Evolutionary conservation across 2,113 vertebrate genomes (phyloP).

Genomic region (Arenaria interpres): DNA sequence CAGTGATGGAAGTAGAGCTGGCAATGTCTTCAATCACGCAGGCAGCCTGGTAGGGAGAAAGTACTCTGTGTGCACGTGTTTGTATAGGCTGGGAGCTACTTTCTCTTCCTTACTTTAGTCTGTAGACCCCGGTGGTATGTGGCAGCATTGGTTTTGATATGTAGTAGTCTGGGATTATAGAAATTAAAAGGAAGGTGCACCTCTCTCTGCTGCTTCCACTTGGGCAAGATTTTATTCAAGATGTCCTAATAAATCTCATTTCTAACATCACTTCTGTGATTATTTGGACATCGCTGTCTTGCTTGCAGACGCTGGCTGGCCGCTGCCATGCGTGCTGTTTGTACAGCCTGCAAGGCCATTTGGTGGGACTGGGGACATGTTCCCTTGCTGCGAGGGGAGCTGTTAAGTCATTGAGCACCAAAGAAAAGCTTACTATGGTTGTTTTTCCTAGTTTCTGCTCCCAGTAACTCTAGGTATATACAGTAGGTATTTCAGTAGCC

Average conservation of each 20-base stretch:
- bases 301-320: fast-evolving
- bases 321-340: neutral
- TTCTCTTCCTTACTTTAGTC: neutral
- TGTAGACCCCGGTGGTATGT: neutral
- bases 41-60: neutral
- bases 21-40: neutral
- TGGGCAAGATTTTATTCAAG: neutral
- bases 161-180: neutral
- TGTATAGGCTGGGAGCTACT: neutral
- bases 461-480: neutral
- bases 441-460: neutral
- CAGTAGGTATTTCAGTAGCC: neutral
- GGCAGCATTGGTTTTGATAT: neutral
- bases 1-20: neutral
- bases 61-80: neutral
- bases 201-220: neutral
- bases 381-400: neutral
- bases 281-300: neutral
- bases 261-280: neutral
- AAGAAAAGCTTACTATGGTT: neutral
- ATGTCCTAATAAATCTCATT: neutral
- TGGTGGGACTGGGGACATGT: fast-evolving
- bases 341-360: neutral
- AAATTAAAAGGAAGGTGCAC: neutral
- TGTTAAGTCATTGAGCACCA: neutral